Conservation (phyloP, 2,888 invertebrate genomes). For the Prosopocoilus inquinatus region DNA sequence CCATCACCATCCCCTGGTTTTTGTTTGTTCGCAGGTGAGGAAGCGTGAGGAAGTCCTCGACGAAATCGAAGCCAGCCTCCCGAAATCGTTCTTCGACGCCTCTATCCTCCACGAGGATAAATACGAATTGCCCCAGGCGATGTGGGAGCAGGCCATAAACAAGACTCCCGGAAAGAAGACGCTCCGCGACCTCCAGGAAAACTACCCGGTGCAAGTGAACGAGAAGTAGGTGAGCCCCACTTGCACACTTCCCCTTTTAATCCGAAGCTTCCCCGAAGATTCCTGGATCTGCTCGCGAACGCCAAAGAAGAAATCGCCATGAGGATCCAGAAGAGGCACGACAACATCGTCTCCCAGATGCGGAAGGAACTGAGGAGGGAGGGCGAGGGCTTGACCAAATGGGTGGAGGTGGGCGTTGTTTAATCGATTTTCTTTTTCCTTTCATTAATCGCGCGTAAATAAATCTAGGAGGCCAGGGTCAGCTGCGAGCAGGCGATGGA, state of each 20-base stretch:
- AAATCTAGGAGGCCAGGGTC: constrained; percentile 34
- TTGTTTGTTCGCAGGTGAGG: constrained; percentile 33
- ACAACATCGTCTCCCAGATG: constrained; percentile 46
- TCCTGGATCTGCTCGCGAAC: constrained; percentile 39
- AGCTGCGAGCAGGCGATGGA: constrained; percentile 33
- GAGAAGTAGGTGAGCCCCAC: constrained; percentile 35
- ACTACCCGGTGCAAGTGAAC: constrained; percentile 42
- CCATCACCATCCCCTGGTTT: neutral
- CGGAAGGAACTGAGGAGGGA: constrained; percentile 45
- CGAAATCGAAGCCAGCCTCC: constrained; percentile 40
- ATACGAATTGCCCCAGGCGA: constrained; percentile 41
- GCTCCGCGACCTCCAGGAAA: constrained; percentile 36
- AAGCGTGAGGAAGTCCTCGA: constrained; percentile 45
- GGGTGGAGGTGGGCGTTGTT: constrained; percentile 32
- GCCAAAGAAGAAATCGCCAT: constrained; percentile 46
- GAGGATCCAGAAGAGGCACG: constrained; percentile 45
- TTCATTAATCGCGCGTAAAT: constrained; percentile 5
- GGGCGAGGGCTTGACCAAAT: constrained; percentile 39
- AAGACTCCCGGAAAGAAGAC: constrained; percentile 41
- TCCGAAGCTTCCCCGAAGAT: constrained; percentile 33
- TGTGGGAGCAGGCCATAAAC: constrained; percentile 49
- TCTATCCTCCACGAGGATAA: constrained; percentile 38
- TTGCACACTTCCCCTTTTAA: constrained; percentile 4
- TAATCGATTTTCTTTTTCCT: neutral
- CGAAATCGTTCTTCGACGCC: constrained; percentile 42